phyloP scores from a whole-genome alignment of 1,140 invertebrate species.

The Laupala kohalensis region DNA sequence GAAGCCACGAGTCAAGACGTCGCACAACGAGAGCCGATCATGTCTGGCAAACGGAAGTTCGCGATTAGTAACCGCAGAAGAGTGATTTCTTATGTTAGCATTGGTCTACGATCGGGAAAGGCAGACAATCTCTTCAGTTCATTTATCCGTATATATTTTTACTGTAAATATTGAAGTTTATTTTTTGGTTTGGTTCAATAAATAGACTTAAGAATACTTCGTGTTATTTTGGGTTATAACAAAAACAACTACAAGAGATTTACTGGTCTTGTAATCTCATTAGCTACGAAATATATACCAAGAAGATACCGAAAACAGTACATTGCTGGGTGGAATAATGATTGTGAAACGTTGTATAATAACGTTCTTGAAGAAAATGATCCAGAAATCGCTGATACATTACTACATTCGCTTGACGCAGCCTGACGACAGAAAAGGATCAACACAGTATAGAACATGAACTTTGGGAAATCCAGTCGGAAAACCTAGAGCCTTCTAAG shows the following conservation, averaged over 20 bases:
- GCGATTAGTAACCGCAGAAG: too few species aligned
- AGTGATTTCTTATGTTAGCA: too few species aligned
- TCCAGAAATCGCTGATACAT: conserved; percentile 2
- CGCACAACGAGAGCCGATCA: too few species aligned
- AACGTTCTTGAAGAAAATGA: conserved; percentile 7
- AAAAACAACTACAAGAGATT: conserved; percentile 11
- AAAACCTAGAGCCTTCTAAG: conserved; percentile 8
- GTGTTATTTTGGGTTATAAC: too few species aligned
- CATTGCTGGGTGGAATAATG: neutral
- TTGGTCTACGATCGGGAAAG: too few species aligned
- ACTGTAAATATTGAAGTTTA: too few species aligned
- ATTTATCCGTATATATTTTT: too few species aligned
- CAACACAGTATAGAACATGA: conserved; percentile 8
- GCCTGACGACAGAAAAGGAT: conserved; percentile 8
- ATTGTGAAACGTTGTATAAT: neutral
- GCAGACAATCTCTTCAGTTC: too few species aligned
- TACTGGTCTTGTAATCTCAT: neutral
- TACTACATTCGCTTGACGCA: conserved; percentile 6
- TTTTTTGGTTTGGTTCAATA: too few species aligned
- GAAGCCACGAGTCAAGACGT: too few species aligned
- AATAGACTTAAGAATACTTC: too few species aligned
- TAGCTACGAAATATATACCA: conserved; percentile 12
- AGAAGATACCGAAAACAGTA: conserved; percentile 9
- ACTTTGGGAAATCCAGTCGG: conserved; percentile 12
- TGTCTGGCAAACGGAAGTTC: too few species aligned